These are phyloP conservation scores for Ophioninae sp. DNA, from an alignment of 2,888 invertebrate genomes.

Conservation along the genomic window DNA sequence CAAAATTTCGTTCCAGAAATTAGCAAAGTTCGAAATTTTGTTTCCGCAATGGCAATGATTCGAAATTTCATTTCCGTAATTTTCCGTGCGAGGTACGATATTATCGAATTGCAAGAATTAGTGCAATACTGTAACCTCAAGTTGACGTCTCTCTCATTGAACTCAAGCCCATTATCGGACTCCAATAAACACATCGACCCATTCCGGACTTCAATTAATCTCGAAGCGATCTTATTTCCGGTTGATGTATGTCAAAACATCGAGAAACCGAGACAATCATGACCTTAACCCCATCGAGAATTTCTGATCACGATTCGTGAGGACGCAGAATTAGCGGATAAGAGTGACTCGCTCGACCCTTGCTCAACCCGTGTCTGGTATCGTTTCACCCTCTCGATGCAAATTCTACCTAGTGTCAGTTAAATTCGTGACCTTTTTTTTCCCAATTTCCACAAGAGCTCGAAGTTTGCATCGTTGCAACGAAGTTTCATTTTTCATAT, in stretches of 20 bases:
- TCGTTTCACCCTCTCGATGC: neutral
- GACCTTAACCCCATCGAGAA: slow-evolving; percentile 1
- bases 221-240: neutral
- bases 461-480: no score
- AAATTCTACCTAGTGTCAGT: neutral
- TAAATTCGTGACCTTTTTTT: neutral
- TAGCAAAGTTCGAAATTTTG: no score
- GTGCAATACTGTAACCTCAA: no score
- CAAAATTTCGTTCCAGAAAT: no score
- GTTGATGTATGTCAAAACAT: neutral
- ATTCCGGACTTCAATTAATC: neutral
- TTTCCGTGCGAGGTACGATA: no score
- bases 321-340: neutral
- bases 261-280: slow-evolving; percentile 15
- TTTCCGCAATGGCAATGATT: no score
- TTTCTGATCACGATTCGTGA: neutral
- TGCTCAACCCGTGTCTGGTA: neutral
- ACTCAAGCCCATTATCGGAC: no score
- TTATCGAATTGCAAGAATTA: no score
- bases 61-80: no score
- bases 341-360: neutral
- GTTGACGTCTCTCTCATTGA: neutral
- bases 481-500: no score
- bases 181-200: no score
- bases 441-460: no score